Evolutionary conservation across 2,113 vertebrate species (phyloP).

Genomic region (Platycercus adscitus): DNA sequence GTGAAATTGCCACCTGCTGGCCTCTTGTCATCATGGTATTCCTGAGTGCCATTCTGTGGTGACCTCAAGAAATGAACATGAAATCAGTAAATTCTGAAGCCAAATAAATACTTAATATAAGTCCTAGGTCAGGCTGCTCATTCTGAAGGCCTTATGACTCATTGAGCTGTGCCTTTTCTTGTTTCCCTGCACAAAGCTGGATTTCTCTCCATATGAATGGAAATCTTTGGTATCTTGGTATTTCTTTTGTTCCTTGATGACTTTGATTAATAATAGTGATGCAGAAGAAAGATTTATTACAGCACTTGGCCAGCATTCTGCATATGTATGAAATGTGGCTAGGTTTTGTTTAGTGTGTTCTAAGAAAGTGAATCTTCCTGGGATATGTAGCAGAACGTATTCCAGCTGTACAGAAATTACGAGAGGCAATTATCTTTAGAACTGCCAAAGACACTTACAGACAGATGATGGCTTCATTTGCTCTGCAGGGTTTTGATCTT

Average conservation of each 20-base stretch:
- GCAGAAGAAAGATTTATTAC: background rate
- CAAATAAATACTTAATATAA: background rate
- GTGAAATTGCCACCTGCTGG: background rate
- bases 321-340: background rate
- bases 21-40: background rate
- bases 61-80: background rate
- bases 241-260: background rate
- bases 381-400: background rate
- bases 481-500: background rate
- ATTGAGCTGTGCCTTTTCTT: background rate
- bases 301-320: background rate
- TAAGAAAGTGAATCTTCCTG: background rate
- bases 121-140: background rate
- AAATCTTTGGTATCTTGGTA: background rate
- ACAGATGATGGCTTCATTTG: background rate
- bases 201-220: background rate
- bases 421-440: background rate
- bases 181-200: background rate
- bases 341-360: background rate
- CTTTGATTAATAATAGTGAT: background rate
- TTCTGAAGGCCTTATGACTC: background rate
- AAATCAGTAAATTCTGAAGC: background rate
- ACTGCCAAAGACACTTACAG: background rate
- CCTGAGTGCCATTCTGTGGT: background rate
- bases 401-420: background rate